Conservation (phyloP, 1,140 invertebrate genomes). For the Lepidurus apus region DNA sequence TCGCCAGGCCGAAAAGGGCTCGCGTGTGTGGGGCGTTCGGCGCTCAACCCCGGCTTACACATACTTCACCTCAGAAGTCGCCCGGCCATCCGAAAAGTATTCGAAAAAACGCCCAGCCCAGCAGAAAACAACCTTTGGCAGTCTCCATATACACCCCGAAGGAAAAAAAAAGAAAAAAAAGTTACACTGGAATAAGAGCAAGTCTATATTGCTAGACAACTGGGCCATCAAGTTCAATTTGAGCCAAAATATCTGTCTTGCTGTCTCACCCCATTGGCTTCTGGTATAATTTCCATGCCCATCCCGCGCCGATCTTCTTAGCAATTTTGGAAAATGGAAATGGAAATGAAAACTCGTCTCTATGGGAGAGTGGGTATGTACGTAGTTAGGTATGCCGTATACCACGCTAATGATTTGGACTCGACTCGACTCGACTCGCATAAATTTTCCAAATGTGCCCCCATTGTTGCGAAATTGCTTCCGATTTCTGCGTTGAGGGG, state of each 20-base stretch:
- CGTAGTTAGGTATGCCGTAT: too few relatives aligned
- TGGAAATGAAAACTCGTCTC: too few relatives aligned
- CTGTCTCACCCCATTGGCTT: neutral
- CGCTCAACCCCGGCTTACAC: neutral
- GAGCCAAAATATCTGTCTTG: neutral
- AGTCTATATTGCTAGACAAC: neutral
- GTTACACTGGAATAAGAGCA: neutral
- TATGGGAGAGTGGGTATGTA: too few relatives aligned
- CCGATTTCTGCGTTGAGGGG: too few relatives aligned
- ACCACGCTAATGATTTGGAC: too few relatives aligned
- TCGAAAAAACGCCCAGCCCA: neutral
- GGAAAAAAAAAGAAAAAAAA: neutral
- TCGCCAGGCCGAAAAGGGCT: neutral
- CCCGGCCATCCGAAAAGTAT: neutral
- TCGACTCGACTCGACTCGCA: too few relatives aligned
- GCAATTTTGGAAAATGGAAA: neutral
- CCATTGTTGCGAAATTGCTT: too few relatives aligned
- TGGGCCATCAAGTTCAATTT: constrained; percentile 14
- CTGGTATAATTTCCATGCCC: neutral
- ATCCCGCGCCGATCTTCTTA: neutral
- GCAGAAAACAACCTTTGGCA: neutral
- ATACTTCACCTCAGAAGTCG: neutral
- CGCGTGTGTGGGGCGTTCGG: neutral
- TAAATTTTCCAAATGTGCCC: too few relatives aligned
- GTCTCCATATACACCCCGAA: neutral